Base-by-base conservation (phyloP, 2,888 invertebrate species). In the Dromius quadrimaculatus region DNA sequence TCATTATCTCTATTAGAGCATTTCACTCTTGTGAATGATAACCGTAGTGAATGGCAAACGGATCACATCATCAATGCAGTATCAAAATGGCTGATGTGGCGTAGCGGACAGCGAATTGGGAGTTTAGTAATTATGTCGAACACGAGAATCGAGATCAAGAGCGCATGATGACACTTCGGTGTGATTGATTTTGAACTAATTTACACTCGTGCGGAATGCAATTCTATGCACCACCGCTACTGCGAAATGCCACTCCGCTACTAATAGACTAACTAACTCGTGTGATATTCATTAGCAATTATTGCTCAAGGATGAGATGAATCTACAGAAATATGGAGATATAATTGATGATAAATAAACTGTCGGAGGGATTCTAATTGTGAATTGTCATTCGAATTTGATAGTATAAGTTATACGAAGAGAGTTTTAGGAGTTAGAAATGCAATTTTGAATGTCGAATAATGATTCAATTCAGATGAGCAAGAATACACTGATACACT, bases 71-170 rank as follows among this genome's bases (percentile, higher is more conserved):
- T 32, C 36, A 11, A n/a, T 3, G 36, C 36, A 36, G 36, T n/a
- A n/a, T n/a, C n/a, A n/a, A n/a, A n/a, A n/a, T n/a, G 8, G 11
- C 36, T 11, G 11, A 6, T 36, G 36, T 11, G 3, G 8, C 8
- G n/a, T 36, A 11, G n/a, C 11, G 6, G 8, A 2, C 11, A 9
- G 36, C 8, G 36, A 36, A 36, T 43, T 57, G 57, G 57, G 57
- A 57, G 34, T 32, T 28, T n/a, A 57, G 32, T 17, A 57, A 57
- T 57, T 57, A 57, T 57, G 57, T 57, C 34, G 28, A 28, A 57
- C 57, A 57, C 54, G 54, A 15, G 45, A 19, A n/a, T n/a, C 17
- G 47, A 11, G 47, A 11, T 36, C 36, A 22, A 15, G 50, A 28
- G 50, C 13, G n/a, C 28, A n/a, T 17, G 34, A 57, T 57, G 57